Base-by-base conservation (phyloP, 2,797 vertebrate species). In the Catostomus latipinnis region DNA sequence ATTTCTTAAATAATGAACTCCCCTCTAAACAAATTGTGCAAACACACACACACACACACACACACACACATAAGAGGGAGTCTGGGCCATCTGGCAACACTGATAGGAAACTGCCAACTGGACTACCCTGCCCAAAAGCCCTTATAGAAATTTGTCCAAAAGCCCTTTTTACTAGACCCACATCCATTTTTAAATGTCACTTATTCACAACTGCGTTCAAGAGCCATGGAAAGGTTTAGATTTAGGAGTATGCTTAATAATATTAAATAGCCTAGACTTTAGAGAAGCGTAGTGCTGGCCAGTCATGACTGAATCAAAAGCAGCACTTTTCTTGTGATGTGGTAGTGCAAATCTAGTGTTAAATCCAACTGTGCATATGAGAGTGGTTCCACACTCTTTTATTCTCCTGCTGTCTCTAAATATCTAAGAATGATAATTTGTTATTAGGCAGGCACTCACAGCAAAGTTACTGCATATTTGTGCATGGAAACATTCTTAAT, bases 81-180 rank as follows among this genome's bases (percentile, higher is more conserved):
- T 70, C 14, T 56, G 48, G 82, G 34, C 77, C 60, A 53, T 80
- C 82, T 83, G 82, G 65, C 72, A 71, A 80, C 53, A 53, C 77
- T 46, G 56, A 82, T 69, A 78, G 67, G 72, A 80, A 60, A 61
- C 77, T 71, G 73, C 60, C 77, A 83, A 72, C 58, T 54, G 73
- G 50, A 60, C 75, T 70, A 81, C 71, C 57, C 45, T 34, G 57
- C 50, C 63, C 58, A 46, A 63, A 14, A 81, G 62, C 34, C 34
- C 34, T 34, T 34, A 3, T 34, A 34, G 34, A 34, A 34, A 34
- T 34, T 34, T 34, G 34, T 34, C 4, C 34, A 34, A 34, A 34
- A 34, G 34, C 56, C 71, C 66, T 69, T 76, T 79, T 81, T 56
- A 74, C 49, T 57, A 71, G 43, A 10, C n/a, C 63, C 22, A 46